phyloP scores from a whole-genome alignment of 2,797 vertebrate genomes.

The Alauda arvensis region DNA sequence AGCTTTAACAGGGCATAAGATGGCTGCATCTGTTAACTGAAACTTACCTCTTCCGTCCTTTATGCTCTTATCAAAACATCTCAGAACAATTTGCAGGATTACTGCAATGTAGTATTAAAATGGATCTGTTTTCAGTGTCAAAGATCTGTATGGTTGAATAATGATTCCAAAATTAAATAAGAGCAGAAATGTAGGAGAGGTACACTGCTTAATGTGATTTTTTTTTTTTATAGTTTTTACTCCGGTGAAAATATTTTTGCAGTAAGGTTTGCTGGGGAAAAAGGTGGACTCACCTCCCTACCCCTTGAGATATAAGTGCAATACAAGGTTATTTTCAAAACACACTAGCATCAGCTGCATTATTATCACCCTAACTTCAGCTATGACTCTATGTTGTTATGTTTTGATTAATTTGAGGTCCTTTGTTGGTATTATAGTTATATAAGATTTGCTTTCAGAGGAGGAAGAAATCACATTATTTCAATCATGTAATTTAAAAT shows the following conservation, averaged over 20 bases:
- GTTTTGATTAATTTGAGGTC: background rate
- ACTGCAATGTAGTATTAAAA: background rate
- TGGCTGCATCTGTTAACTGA: background rate
- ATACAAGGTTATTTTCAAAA: background rate
- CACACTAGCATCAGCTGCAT: background rate
- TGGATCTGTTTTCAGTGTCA: background rate
- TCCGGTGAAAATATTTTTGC: rapidly evolving
- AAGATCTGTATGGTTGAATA: background rate
- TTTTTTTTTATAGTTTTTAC: too few relatives aligned
- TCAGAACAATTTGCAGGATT: background rate
- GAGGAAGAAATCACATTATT: rapidly evolving
- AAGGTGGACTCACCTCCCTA: background rate
- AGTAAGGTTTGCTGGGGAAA: background rate
- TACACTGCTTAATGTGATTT: rapidly evolving
- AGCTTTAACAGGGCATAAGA: background rate
- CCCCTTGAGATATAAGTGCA: rapidly evolving
- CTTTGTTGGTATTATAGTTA: background rate
- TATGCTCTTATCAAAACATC: background rate
- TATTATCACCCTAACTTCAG: background rate
- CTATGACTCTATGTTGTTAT: background rate
- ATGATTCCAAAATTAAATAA: background rate
- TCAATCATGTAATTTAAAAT: background rate
- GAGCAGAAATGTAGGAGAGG: background rate
- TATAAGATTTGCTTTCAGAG: background rate
- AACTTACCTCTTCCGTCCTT: background rate